A percentile compares a stretch with the other conserved stretches of the same genome.
These are phyloP conservation scores for Chrysomallon squamiferum DNA, from an alignment of 1,140 invertebrate species.

Conservation along the genomic window DNA sequence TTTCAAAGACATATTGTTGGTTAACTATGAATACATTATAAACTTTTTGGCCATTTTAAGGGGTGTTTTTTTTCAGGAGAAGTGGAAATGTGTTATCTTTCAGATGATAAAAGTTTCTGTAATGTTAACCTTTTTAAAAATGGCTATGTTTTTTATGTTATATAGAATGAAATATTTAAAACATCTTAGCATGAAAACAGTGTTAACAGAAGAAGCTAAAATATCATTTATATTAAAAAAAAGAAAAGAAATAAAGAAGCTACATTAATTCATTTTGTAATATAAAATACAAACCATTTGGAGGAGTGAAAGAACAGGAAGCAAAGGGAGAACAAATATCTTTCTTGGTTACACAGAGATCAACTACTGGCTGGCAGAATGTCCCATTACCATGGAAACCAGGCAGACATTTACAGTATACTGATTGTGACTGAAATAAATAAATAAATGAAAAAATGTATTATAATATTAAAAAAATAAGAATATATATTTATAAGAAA, in stretches of 20 bases:
- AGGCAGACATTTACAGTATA: constrained; percentile 39
- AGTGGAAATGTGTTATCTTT: background rate
- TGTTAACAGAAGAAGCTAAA: no score
- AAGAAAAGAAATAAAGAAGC: no score
- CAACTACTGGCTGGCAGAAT: constrained; percentile 31
- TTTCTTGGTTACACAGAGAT: constrained; percentile 43
- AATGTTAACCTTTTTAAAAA: background rate
- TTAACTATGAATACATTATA: background rate
- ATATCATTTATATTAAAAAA: no score
- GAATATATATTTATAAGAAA: no score
- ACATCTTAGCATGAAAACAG: no score
- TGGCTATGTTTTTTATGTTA: no score
- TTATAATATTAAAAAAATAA: no score
- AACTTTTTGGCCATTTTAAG: background rate
- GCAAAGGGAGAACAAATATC: constrained; percentile 48
- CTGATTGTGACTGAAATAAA: background rate
- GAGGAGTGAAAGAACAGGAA: constrained; percentile 10
- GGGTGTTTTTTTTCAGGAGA: background rate
- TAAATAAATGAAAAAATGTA: background rate
- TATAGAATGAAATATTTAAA: no score
- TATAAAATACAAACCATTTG: constrained; percentile 5
- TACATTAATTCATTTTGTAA: no score
- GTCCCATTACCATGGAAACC: constrained; percentile 55
- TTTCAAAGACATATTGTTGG: background rate
- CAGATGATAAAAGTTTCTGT: background rate